A percentile compares a stretch with the other conserved stretches of the same genome.
These are phyloP conservation scores for Mus pahari DNA, from an alignment of 2,113 vertebrate genomes.

Conservation along the genomic window DNA sequence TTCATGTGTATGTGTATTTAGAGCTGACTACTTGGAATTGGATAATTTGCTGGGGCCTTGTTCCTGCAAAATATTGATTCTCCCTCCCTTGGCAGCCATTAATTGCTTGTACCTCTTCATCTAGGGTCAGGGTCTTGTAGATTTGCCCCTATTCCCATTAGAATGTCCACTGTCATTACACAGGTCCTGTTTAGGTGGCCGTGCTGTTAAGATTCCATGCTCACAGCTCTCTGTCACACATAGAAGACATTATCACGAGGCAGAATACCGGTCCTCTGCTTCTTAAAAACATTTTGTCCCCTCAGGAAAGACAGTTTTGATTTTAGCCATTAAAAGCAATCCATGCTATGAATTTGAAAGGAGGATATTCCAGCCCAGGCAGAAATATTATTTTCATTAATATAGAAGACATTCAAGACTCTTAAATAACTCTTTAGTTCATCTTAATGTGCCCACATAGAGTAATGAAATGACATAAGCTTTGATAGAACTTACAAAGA, in stretches of 20 bases:
- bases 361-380: not conserved
- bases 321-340: slow-evolving; percentile 13
- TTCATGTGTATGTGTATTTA: not conserved
- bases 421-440: slow-evolving; percentile 65
- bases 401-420: slow-evolving; percentile 26
- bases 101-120: not conserved
- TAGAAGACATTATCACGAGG: not conserved
- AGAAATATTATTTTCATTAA: slow-evolving; percentile 59
- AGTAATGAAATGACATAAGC: slow-evolving; percentile 49
- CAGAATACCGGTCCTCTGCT: not conserved
- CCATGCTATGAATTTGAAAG: not conserved
- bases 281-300: no score
- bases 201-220: not conserved
- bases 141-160: not conserved
- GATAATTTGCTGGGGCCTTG: not conserved
- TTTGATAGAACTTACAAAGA: slow-evolving; percentile 55
- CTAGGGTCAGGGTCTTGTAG: not conserved
- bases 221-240: not conserved
- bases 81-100: not conserved
- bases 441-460: slow-evolving; percentile 50
- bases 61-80: not conserved
- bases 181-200: not conserved
- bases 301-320: slow-evolving; percentile 8
- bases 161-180: not conserved
- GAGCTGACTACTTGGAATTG: not conserved